Evolutionary conservation across 2,113 vertebrate species (phyloP), one percentile per base, ranked within the genome.

Genomic region (Lophius piscatorius): DNA sequence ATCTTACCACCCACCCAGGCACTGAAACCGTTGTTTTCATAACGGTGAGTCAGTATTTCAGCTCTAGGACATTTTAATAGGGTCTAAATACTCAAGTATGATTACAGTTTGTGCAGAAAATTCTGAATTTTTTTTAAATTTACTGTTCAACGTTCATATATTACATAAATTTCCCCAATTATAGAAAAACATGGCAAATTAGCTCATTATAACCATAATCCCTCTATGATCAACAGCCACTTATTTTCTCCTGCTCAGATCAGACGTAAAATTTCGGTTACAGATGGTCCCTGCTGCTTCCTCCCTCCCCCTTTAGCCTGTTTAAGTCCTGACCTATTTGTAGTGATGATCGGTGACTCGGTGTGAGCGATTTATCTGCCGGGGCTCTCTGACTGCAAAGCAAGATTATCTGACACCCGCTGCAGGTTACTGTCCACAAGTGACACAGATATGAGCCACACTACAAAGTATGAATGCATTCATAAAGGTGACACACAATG

Each of bases 321-420:
- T 68, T 80, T 75, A 38, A 67, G 64, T 82, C 61, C 58, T 62
- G 63, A 74, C 67, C 66, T 63, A 59, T 71, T 74, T 79, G 69
- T 58, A 63, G 63, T 56, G 44, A 68, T 81, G 80, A 83, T 81
- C 67, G 36, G 70, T 72, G 70, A 62, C 57, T 62, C 38, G 1
- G 58, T 46, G 63, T 23, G 58, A 62, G 33, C 48, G 13, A 63
- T 70, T 70, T 29, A 50, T 83, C 51, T 59, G 34, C 56, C 58
- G 14, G 23, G 16, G 41, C 51, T 49, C 31, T 59, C 17, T 34
- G 54, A 64, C 68, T 73, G 70, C 68, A 80, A 54, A 58, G 59
- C 65, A 48, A 54, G 22, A 54, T 63, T 63, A 45, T 74, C 52
- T 63, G 70, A 70, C 47, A 46, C 63, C 78, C 71, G 73, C 76